phyloP scores from a whole-genome alignment of 2,113 vertebrate species.

The Apodemus speciosus region DNA sequence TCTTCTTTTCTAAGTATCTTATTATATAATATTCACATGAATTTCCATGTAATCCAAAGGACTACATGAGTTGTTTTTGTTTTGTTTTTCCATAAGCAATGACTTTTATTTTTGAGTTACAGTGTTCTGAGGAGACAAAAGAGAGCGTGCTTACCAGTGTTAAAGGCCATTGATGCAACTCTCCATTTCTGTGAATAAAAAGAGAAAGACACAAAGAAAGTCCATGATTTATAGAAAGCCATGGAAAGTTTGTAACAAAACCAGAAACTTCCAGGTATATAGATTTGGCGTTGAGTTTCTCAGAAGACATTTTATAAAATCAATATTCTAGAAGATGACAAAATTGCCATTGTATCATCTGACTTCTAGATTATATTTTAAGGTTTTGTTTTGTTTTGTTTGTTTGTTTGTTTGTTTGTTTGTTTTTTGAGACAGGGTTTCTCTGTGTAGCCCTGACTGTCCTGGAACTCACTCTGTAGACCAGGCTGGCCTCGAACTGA shows the following conservation, averaged over 20 bases:
- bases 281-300: neutral
- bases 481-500: too few species aligned
- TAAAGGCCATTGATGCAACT: neutral
- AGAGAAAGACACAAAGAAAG: neutral
- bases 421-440: too few species aligned
- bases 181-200: neutral
- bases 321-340: conserved; percentile 25
- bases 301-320: conserved; percentile 36
- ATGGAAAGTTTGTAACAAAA: neutral
- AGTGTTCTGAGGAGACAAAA: neutral
- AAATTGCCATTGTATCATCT: conserved; percentile 13
- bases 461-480: too few species aligned
- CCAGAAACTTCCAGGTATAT: neutral
- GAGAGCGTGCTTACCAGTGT: neutral
- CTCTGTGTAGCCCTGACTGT: too few species aligned
- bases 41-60: neutral
- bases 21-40: neutral
- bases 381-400: too few species aligned
- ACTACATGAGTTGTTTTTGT: neutral
- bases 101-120: neutral
- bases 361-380: conserved; percentile 24
- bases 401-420: too few species aligned
- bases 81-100: neutral
- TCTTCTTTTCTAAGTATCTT: neutral
- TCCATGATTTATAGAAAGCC: neutral